Conservation (phyloP, 2,797 vertebrate genomes). For the Microhierax caerulescens region DNA sequence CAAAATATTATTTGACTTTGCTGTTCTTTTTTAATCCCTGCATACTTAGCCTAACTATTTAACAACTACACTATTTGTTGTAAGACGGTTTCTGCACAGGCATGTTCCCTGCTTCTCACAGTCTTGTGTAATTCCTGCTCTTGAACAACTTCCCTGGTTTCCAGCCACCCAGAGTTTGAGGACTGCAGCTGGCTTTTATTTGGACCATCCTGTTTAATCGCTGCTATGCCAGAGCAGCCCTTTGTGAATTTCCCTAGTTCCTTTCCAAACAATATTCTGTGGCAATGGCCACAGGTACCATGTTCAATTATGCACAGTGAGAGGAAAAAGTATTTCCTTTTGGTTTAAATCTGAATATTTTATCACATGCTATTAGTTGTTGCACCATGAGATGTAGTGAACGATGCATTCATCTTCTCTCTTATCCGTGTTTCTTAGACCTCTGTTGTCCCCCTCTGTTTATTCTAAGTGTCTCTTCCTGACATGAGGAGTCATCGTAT, state of each 20-base stretch:
- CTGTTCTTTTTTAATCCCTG: background rate
- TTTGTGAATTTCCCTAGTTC: background rate
- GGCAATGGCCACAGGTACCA: background rate
- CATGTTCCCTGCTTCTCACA: background rate
- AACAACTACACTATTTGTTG: background rate
- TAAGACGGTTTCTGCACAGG: background rate
- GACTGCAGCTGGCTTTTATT: background rate
- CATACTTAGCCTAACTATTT: background rate
- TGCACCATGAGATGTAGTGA: background rate
- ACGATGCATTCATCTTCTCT: background rate
- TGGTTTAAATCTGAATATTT: background rate
- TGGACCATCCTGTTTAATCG: background rate
- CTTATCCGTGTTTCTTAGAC: background rate
- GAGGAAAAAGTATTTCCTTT: background rate
- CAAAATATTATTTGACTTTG: background rate
- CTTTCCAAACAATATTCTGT: rapidly evolving
- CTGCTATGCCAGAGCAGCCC: background rate
- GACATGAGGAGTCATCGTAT: rapidly evolving
- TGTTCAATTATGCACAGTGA: background rate
- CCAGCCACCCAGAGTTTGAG: background rate
- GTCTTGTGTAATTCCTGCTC: rapidly evolving
- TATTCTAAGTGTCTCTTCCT: background rate
- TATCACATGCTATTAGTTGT: background rate
- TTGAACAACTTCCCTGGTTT: background rate
- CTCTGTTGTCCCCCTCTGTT: background rate